Percentiles rank a stretch among this genome's conserved stretches.
Conservation (phyloP, 2,888 invertebrate genomes). For the Lasioglossum calceatum region DNA sequence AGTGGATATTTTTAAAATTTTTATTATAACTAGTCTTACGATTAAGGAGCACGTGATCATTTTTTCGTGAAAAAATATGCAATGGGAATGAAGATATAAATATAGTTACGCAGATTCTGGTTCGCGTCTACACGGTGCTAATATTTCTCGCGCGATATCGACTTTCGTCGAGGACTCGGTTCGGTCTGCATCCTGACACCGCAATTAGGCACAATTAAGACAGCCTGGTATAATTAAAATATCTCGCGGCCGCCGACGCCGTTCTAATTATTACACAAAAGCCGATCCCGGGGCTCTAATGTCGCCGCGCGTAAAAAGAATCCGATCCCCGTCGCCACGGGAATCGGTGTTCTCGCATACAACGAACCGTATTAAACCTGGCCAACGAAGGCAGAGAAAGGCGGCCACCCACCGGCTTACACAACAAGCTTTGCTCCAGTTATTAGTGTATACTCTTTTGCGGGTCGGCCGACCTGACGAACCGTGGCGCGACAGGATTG, state of each 20-base stretch:
- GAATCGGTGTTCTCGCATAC: constrained; percentile 60
- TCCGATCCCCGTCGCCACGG: constrained; percentile 38
- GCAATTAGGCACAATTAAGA: constrained; percentile 44
- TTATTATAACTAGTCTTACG: neutral
- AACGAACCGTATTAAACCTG: constrained; percentile 55
- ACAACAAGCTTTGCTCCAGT: constrained; percentile 79
- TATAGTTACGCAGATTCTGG: neutral
- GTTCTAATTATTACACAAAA: constrained; percentile 51
- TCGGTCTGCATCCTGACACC: constrained; percentile 18
- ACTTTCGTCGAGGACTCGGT: constrained; percentile 31
- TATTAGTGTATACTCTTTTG: constrained; percentile 75
- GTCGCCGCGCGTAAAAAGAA: constrained; percentile 47
- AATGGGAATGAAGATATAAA: neutral
- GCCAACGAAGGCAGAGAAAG: constrained; percentile 75
- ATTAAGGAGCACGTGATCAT: neutral
- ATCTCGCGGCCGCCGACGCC: constrained; percentile 18
- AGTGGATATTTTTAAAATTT: neutral
- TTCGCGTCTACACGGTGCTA: neutral
- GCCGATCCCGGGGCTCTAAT: constrained; percentile 37
- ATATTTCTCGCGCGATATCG: constrained; percentile 30
- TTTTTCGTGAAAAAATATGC: neutral
- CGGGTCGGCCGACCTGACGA: constrained; percentile 61
- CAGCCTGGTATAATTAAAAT: constrained; percentile 41
- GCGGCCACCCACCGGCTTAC: constrained; percentile 81
- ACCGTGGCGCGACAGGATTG: constrained; percentile 59